Evolutionary conservation across 2,797 vertebrate species (phyloP), one percentile per base, ranked within the genome.

Genomic region (Rhabdomys pumilio): DNA sequence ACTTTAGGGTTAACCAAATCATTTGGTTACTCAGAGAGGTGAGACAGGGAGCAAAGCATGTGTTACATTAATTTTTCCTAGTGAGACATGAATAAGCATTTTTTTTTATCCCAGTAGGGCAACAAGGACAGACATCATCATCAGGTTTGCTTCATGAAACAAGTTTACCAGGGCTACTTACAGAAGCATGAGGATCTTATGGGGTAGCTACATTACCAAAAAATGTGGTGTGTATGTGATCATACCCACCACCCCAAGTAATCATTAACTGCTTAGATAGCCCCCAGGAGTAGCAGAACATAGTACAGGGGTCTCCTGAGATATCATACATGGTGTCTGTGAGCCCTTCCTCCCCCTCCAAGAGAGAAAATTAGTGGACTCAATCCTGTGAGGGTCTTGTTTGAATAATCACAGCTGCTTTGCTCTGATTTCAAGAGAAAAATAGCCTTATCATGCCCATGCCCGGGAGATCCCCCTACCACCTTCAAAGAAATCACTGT

Each of bases 1-100:
- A 85, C n/a, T 95, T 96, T 69, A 79, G 57, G 50, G 63, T 90
- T 87, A 47, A 97, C 84, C 19, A 72, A 90, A 67, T 34, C 72
- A 38, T 38, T 2, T 38, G 38, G 34, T 96, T 97, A 97, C 59
- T 90, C 61, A 50, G 59, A 31, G 38, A 61, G 65, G 89, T 83
- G 38, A 83, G 59, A 9, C 26, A 84, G 9, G 29, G 5, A 47
- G 31, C n/a, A 95, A 96, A 26, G 41, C 13, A 61, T 63, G 12
- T 69, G 47, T 19, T 12, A n/a, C 82, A n/a, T 67, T 50, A 34
- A 14, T 34, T 85, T 38, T 84, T 53, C 50, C 44, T 86, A 38
- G 22, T n/a, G 65, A 72, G 47, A 55, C 65, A 69, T 38, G 20
- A 69, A 53, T 38, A 69, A 53, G 20, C 11, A 69, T 69, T 31